These are phyloP conservation scores for Apodemus speciosus DNA, from an alignment of 2,113 vertebrate genomes.

Conservation along the genomic window DNA sequence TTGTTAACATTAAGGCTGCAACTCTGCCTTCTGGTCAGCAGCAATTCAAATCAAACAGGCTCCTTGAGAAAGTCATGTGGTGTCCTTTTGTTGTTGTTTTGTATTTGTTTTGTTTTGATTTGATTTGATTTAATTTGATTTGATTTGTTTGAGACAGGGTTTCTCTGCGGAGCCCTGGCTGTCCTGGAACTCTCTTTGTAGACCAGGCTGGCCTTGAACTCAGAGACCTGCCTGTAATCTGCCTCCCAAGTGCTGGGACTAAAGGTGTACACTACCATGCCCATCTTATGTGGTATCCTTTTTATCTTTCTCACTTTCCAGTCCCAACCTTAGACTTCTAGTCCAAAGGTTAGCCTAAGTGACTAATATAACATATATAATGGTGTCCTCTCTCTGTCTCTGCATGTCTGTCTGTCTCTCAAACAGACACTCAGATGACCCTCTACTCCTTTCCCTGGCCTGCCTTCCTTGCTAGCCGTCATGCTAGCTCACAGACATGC, in stretches of 20 bases:
- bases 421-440: not conserved
- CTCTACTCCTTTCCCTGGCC: not conserved
- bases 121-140: too few species aligned
- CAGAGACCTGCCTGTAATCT: too few species aligned
- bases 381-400: not conserved
- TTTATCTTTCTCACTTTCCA: not conserved
- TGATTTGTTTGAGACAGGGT: too few species aligned
- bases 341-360: not conserved
- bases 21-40: not conserved
- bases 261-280: too few species aligned
- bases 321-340: not conserved
- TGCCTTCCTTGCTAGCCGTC: slow-evolving; percentile 10
- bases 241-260: too few species aligned
- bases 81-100: not conserved
- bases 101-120: too few species aligned
- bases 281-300: not conserved
- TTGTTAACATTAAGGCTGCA: not conserved
- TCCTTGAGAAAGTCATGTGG: not conserved
- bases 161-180: too few species aligned
- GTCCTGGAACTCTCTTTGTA: too few species aligned
- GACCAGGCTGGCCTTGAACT: too few species aligned
- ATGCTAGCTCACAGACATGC: slow-evolving; percentile 60
- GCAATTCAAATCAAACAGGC: slow-evolving; percentile 34
- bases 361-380: not conserved
- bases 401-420: too few species aligned